Conservation (phyloP, 2,797 vertebrate species). For the Coreius guichenoti region DNA sequence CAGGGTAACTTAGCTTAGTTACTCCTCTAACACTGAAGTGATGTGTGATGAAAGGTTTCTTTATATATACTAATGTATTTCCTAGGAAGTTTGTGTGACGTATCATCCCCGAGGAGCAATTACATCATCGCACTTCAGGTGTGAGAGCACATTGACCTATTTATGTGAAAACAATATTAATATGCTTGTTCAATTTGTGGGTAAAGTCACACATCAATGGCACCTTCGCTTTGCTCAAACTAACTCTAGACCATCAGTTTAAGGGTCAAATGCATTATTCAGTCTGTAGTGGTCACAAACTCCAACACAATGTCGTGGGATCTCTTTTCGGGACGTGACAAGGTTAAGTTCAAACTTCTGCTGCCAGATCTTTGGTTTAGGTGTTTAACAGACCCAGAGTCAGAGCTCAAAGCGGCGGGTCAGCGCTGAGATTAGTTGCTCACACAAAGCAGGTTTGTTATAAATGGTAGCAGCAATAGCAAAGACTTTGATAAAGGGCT, state of each 20-base stretch:
- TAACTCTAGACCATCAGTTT: slow-evolving; percentile 25
- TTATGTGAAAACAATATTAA: slow-evolving; percentile 51
- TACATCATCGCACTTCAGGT: slow-evolving; percentile 17
- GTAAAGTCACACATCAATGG: slow-evolving; percentile 10
- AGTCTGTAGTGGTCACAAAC: slow-evolving; percentile 41
- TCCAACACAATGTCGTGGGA: not conserved
- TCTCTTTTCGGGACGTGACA: slow-evolving; percentile 33
- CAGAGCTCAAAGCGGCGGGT: slow-evolving; percentile 34
- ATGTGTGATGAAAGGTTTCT: not conserved
- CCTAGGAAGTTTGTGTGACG: not conserved
- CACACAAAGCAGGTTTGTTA: slow-evolving; percentile 54
- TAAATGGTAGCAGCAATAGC: slow-evolving; percentile 51
- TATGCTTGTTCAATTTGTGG: slow-evolving; percentile 21
- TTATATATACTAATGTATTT: not conserved
- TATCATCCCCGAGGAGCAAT: not conserved
- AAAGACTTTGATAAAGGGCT: slow-evolving; percentile 61
- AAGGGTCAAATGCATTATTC: slow-evolving; percentile 36
- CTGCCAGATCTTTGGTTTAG: slow-evolving; percentile 30
- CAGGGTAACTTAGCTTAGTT: not conserved
- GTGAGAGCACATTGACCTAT: slow-evolving; percentile 37
- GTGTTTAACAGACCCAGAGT: slow-evolving; percentile 32
- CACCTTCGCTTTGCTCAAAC: not conserved
- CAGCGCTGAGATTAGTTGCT: slow-evolving; percentile 49
- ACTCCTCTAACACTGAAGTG: not conserved
- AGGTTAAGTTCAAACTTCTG: slow-evolving; percentile 43